phyloP scores from a whole-genome alignment of 2,113 vertebrate species.

The Apteryx mantelli region DNA sequence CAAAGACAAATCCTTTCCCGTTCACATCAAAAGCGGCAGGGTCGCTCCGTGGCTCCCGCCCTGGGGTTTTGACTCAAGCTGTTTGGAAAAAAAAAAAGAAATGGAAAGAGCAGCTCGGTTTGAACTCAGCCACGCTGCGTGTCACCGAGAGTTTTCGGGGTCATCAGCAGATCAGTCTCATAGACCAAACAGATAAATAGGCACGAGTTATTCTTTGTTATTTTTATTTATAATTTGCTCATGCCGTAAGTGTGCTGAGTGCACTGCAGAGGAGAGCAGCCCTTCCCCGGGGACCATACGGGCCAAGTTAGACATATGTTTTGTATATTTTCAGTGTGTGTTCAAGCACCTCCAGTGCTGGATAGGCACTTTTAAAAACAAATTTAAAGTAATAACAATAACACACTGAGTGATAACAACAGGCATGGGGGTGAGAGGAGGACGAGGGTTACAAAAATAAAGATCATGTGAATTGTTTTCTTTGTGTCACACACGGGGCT shows the following conservation, averaged over 20 bases:
- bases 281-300: not conserved
- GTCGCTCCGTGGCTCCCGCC: slow-evolving; percentile 57
- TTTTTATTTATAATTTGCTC: slow-evolving; percentile 59
- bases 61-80: slow-evolving; percentile 55
- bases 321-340: slow-evolving; percentile 63
- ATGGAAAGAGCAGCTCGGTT: slow-evolving; percentile 57
- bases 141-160: slow-evolving; percentile 34
- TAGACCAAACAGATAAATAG: slow-evolving; percentile 71
- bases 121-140: slow-evolving; percentile 18
- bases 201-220: slow-evolving; percentile 49
- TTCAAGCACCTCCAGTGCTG: slow-evolving; percentile 63
- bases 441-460: slow-evolving; percentile 70
- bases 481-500: slow-evolving; percentile 60
- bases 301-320: slow-evolving; percentile 49
- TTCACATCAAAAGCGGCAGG: slow-evolving; percentile 67
- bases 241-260: slow-evolving; percentile 48
- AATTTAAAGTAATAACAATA: slow-evolving; percentile 71
- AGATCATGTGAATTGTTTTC: slow-evolving; percentile 69
- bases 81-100: slow-evolving; percentile 28
- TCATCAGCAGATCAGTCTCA: slow-evolving; percentile 50
- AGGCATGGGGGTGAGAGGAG: slow-evolving; percentile 62
- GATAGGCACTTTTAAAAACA: slow-evolving; percentile 67
- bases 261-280: not conserved
- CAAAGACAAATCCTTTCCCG: slow-evolving; percentile 71
- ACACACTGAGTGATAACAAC: slow-evolving; percentile 71